Conservation (phyloP, 1,140 invertebrate genomes). For the Temnothorax longispinosus region DNA sequence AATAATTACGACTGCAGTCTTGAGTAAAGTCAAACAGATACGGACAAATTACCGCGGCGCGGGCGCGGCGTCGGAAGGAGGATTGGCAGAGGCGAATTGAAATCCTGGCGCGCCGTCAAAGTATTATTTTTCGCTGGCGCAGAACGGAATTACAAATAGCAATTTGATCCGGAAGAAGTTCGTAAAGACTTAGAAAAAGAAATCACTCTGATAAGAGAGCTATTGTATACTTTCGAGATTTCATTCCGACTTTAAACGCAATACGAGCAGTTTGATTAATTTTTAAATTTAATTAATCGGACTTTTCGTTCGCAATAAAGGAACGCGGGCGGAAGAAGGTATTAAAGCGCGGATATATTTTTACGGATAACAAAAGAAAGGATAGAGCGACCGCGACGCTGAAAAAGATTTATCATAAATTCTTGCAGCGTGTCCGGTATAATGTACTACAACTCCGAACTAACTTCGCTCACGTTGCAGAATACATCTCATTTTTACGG, state of each 20-base stretch:
- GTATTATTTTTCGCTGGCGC: constrained; percentile 33
- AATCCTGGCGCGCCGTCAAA: background rate
- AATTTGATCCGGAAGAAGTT: background rate
- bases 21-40: constrained; percentile 59
- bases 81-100: constrained; percentile 13
- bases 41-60: constrained; percentile 48
- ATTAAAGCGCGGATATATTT: background rate
- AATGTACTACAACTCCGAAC: constrained; percentile 56
- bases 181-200: background rate
- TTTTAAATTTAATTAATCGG: background rate
- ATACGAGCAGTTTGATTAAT: background rate
- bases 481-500: constrained; percentile 49
- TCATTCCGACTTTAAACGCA: background rate
- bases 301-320: background rate
- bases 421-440: constrained; percentile 27
- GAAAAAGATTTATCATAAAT: constrained; percentile 52
- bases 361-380: constrained; percentile 21
- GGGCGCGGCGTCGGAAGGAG: background rate
- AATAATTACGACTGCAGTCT: constrained; percentile 59
- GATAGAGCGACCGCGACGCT: background rate
- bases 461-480: constrained; percentile 51
- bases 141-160: background rate
- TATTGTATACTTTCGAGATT: background rate
- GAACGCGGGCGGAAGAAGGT: background rate
- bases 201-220: background rate